Base-by-base conservation (phyloP, 2,888 invertebrate species). In the Pyralis farinalis region DNA sequence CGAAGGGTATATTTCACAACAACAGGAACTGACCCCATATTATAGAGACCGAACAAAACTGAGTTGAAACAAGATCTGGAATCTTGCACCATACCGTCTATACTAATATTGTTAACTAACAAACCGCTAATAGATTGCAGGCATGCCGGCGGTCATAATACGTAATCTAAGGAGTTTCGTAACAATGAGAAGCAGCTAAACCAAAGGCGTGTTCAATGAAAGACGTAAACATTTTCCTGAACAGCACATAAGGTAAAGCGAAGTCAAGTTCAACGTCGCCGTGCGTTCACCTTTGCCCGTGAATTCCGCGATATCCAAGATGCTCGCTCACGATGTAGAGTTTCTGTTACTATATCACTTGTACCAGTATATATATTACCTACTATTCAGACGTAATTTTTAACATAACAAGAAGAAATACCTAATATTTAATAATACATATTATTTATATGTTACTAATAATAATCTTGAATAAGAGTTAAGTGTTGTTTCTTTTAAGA, bases 211-310 rank as follows among this genome's bases (percentile, higher is more conserved):
- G 31, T 33, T 12, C 21, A 36, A 36, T 25, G 16, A 25, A 25
- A 2, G n/a, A 7, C 7, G 25, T 8, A 25, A 4, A 7, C 16
- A n/a, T 25, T 37, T 37, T 37, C 33, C 33, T 38, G 33, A 37
- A 44, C 43, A 44, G 46, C 16, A 48, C 47, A 45, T 40, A 70
- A 75, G 78, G 80, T 70, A 70, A 69, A 64, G 51, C 63, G 55
- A 53, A 77, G 81, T 80, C 83, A 83, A 82, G 84, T 82, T 83
- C 82, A 80, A 46, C 41, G 49, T 59, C 49, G 58, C 51, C 60
- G 73, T 58, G 53, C 84, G 64, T 83, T 84, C 80, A 85, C 81
- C 85, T 79, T 67, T 67, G 69, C 53, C 64, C 68, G 71, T 66
- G 68, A 66, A 68, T 55, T 58, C 55, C 59, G 63, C 61, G 40